These are phyloP conservation scores for Heliconius erato DNA, from an alignment of 2,888 invertebrate species.

Conservation along the genomic window DNA sequence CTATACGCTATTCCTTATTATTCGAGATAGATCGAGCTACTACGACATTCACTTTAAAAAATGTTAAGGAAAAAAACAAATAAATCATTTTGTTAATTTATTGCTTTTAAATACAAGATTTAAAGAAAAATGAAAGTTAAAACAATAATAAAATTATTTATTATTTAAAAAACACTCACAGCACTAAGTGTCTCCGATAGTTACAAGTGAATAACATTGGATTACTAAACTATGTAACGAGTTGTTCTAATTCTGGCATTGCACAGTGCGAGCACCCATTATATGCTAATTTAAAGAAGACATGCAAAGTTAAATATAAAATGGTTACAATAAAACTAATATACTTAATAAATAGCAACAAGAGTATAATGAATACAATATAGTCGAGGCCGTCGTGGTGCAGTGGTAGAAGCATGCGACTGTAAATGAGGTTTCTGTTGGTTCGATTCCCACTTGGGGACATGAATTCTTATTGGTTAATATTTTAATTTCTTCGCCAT, in stretches of 20 bases:
- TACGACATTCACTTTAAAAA: no score
- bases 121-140: background rate
- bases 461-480: no score
- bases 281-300: slow-evolving; percentile 76
- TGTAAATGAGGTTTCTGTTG: no score
- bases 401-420: no score
- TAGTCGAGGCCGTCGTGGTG: no score
- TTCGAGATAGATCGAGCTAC: no score
- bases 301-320: slow-evolving; percentile 68
- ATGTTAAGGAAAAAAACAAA: no score
- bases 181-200: slow-evolving; percentile 25
- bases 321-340: slow-evolving; percentile 42
- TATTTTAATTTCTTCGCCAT: no score
- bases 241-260: slow-evolving; percentile 71
- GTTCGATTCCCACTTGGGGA: no score
- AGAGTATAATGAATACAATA: background rate
- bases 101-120: background rate
- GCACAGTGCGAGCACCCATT: slow-evolving; percentile 65
- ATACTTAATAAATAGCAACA: slow-evolving; percentile 9
- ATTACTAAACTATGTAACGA: slow-evolving; percentile 67
- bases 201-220: slow-evolving; percentile 43
- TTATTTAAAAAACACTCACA: slow-evolving; percentile 24
- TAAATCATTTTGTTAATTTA: no score
- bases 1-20: no score
- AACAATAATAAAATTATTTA: background rate